phyloP scores from a whole-genome alignment of 2,888 invertebrate species.

The Leuctra nigra region DNA sequence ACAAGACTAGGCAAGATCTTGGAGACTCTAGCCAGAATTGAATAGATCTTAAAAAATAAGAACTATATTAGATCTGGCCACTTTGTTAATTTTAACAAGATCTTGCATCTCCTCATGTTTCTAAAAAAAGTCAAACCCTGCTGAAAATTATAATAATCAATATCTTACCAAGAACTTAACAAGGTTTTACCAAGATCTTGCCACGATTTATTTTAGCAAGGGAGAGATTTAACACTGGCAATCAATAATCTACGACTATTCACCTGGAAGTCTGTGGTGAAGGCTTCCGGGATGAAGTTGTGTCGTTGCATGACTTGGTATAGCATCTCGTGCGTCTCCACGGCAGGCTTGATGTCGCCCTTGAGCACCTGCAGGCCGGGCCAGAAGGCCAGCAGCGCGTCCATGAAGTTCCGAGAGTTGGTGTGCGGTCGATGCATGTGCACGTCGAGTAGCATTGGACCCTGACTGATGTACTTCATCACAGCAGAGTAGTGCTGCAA shows the following conservation, averaged over 20 bases:
- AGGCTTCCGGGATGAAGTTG: conserved; percentile 97
- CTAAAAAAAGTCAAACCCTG: too few species aligned
- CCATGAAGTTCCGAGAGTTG: conserved; percentile 94
- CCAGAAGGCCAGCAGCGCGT: conserved; percentile 96
- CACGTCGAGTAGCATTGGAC: conserved; percentile 92
- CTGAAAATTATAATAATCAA: too few species aligned
- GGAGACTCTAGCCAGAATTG: too few species aligned
- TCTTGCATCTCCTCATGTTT: too few species aligned
- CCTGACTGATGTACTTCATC: conserved; percentile 95
- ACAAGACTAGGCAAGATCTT: too few species aligned
- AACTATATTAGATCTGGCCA: too few species aligned
- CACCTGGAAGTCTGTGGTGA: conserved; percentile 92
- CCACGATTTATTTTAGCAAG: too few species aligned
- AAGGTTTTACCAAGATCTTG: too few species aligned
- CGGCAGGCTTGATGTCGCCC: conserved; percentile 93
- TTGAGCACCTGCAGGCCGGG: conserved; percentile 85
- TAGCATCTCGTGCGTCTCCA: conserved; percentile 98
- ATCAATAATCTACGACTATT: conserved; percentile 10
- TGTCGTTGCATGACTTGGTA: conserved; percentile 97
- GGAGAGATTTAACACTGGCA: too few species aligned
- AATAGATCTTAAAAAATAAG: too few species aligned
- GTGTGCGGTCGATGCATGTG: conserved; percentile 94
- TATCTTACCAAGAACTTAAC: too few species aligned
- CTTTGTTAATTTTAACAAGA: too few species aligned
- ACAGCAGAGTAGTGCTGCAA: conserved; percentile 86